Conservation (phyloP, 1,140 invertebrate species). For the Bombus confusus region DNA sequence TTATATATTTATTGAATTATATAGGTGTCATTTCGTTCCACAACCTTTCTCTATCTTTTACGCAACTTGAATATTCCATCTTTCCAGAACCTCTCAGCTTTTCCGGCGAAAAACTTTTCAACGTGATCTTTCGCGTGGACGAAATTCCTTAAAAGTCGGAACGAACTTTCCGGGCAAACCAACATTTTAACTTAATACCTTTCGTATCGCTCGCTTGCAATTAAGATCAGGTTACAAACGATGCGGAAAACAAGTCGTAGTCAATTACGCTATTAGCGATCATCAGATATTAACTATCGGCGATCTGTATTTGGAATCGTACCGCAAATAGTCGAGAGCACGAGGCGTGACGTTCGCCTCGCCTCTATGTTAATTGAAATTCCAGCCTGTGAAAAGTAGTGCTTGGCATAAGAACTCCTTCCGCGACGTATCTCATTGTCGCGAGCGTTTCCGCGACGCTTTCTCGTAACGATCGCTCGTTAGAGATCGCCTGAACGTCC, state of each 20-base stretch:
- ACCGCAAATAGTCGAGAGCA: not conserved
- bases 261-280: not conserved
- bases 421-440: conserved; percentile 50
- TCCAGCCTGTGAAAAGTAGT: conserved; percentile 35
- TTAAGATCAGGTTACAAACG: no score
- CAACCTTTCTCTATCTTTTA: accelerated
- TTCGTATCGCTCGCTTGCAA: no score
- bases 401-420: conserved; percentile 44
- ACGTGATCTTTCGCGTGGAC: no score
- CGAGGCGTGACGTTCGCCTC: not conserved
- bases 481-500: not conserved
- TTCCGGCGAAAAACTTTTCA: no score
- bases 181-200: no score
- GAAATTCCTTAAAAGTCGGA: no score
- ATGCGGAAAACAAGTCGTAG: no score
- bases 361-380: conserved; percentile 55
- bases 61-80: no score
- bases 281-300: conserved; percentile 61
- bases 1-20: no score
- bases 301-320: not conserved
- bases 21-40: no score
- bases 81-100: no score
- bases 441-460: conserved; percentile 54
- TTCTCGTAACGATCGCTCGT: conserved; percentile 56
- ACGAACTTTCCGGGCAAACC: no score